Percentiles rank a stretch among this genome's conserved stretches.
Conservation (phyloP, 2,888 invertebrate genomes). For the Agrenia bidenticulata region DNA sequence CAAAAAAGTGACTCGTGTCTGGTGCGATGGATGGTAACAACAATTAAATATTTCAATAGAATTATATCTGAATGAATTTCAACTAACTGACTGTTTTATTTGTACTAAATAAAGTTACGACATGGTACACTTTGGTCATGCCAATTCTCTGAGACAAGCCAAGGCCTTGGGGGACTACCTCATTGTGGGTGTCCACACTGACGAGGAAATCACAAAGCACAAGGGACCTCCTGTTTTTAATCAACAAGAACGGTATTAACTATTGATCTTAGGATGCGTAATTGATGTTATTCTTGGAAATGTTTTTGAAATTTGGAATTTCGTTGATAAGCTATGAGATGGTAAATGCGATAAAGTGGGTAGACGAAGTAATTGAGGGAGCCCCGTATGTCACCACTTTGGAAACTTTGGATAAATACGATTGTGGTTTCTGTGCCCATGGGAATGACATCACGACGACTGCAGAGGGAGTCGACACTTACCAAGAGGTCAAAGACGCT, state of each 20-base stretch:
- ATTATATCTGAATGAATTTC: too few species aligned
- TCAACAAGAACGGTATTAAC: conserved; percentile 69
- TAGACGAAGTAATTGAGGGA: conserved; percentile 96
- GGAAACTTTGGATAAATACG: conserved; percentile 90
- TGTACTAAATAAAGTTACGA: too few species aligned
- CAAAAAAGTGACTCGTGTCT: too few species aligned
- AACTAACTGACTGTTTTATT: too few species aligned
- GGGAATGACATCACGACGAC: conserved; percentile 98
- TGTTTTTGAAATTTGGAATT: background rate
- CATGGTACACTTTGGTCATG: conserved; percentile 99
- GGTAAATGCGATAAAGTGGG: conserved; percentile 99
- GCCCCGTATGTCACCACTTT: conserved; percentile 97
- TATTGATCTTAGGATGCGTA: background rate
- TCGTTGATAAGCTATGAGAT: conserved; percentile 75
- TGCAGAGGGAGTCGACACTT: conserved; percentile 94
- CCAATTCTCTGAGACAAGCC: conserved; percentile 95
- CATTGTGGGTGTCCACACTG: conserved; percentile 95
- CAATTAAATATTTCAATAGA: too few species aligned
- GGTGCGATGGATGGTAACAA: too few species aligned
- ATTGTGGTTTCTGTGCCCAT: conserved; percentile 98
- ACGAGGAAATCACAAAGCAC: conserved; percentile 92
- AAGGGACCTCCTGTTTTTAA: conserved; percentile 99
- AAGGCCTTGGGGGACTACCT: conserved; percentile 93
- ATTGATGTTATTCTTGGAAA: background rate
- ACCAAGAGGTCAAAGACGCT: conserved; percentile 86